Base-by-base conservation (phyloP, 2,113 vertebrate genomes). In the Upupa epops region DNA sequence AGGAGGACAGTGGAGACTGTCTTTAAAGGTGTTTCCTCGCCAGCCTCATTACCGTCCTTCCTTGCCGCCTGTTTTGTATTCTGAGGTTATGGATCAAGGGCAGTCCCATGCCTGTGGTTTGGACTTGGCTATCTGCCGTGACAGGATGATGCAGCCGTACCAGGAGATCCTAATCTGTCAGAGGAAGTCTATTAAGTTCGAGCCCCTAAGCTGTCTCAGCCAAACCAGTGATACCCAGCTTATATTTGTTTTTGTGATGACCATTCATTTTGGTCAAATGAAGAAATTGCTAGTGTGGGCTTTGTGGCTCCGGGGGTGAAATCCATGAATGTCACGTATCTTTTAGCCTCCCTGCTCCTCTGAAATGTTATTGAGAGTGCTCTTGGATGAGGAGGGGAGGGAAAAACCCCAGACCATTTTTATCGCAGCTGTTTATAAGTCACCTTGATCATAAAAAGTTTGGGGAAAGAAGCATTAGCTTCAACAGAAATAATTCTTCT, bases 251-350 rank as follows among this genome's bases (percentile, higher is more conserved):
- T 98, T 96, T 96, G 94, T 95, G 97, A 96, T 98, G 98, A 98
- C 97, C 97, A 97, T 98, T 97, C 96, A 97, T 98, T 98, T 96
- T 97, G 97, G 96, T 97, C 97, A 97, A 96, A 97, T 97, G 96
- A 97, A 98, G 96, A 97, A 98, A 98, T 96, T 97, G 97, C 96
- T 97, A 65, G 19, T 93, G 93, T 96, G 94, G 77, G 56, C 97
- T 97, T 92, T 97, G 92, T 98, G 96, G 97, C 98, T 98, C 81
- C 96, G 91, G 97, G 97, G 97, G 92, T 96, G 96, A 96, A 97
- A 98, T 97, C 97, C 94, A 95, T 98, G 98, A 98, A 97, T 98
- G 97, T 98, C 98, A 97, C 95, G n/a, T 96, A 98, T 98, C 97
- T 97, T 97, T 98, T 98, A 96, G 96, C 94, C 95, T 96, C 77